A percentile compares a stretch with the other conserved stretches of the same genome.
These are phyloP conservation scores for Hyaena hyaena DNA, from an alignment of 2,113 vertebrate species.

Conservation along the genomic window DNA sequence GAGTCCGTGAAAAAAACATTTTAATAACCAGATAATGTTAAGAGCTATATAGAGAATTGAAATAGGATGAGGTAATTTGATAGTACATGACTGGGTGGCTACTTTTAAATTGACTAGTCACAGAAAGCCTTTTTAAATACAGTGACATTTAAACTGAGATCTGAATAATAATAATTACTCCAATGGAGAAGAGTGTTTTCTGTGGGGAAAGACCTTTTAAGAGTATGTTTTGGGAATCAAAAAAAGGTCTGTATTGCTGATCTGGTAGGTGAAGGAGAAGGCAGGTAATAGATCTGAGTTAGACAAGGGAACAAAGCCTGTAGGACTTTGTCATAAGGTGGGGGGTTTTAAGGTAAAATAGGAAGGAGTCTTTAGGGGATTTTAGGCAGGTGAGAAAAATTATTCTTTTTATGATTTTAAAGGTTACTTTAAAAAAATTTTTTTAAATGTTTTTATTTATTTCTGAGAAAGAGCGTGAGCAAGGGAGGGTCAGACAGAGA, in stretches of 20 bases:
- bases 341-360: slow-evolving; percentile 29
- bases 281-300: background rate
- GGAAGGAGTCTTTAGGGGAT: slow-evolving; percentile 2
- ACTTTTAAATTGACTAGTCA: slow-evolving; percentile 39
- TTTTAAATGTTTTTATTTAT: too few species aligned
- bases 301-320: background rate
- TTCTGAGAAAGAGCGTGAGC: too few species aligned
- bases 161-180: slow-evolving; percentile 29
- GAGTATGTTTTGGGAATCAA: background rate
- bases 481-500: too few species aligned
- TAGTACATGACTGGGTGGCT: slow-evolving; percentile 12
- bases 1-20: background rate
- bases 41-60: background rate
- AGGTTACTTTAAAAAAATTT: background rate
- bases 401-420: background rate
- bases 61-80: background rate
- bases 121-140: slow-evolving; percentile 35
- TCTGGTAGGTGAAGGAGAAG: background rate
- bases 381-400: background rate
- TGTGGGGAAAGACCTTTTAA: background rate
- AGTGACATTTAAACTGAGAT: slow-evolving; percentile 25
- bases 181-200: background rate
- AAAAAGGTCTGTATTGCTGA: background rate
- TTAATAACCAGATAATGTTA: background rate
- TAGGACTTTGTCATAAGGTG: background rate